Evolutionary conservation across 2,113 vertebrate genomes (phyloP), one percentile per base, ranked within the genome.

Genomic region (Nycticebus coucang): DNA sequence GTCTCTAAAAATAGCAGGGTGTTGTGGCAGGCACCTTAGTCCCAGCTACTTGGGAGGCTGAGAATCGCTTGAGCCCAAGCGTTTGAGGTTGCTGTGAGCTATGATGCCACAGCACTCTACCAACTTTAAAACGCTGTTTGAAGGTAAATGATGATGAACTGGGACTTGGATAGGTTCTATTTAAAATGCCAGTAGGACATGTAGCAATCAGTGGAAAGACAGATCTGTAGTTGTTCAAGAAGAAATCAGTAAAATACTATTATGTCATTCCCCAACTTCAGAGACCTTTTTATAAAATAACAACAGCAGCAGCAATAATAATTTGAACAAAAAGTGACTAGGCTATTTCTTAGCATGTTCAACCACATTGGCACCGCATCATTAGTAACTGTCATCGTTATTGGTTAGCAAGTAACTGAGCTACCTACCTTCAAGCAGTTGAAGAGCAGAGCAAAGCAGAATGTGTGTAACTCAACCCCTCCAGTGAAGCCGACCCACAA

Each of bases 341-440:
- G 21, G 15, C 59, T 74, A 59, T 94, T 95, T 93, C 75, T 50
- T 33, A 41, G 19, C 30, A 59, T 28, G 72, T 57, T 78, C 55
- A 60, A 1, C 45, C 8, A 12, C 22, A 1, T 33, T 64, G 33
- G 84, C 12, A 11, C 94, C 50, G 60, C 22, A 26, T 1, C 24
- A 64, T 72, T 64, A 26, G 7, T 64, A 89, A 95, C 33, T 78
- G 45, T 79, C 66, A 69, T 81, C 64, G 41, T 41, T 79, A 4
- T 75, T 50, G 72, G 53, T 77, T 75, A 92, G 91, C 37, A 85
- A 78, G 80, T 62, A 81, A 60, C 57, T n/a, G 77, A 96, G 81
- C 89, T 69, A 4, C 84, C 89, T 69, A 4, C 84, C 66, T 82
- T 77, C 24, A 59, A 84, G 24, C 35, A 12, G 17, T 66, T 75